A percentile compares a stretch with the other conserved stretches of the same genome.
These are phyloP conservation scores for Hormiphora californensis DNA, from an alignment of 37 sponge, comb jelly and placozoan genomes.

Conservation along the genomic window DNA sequence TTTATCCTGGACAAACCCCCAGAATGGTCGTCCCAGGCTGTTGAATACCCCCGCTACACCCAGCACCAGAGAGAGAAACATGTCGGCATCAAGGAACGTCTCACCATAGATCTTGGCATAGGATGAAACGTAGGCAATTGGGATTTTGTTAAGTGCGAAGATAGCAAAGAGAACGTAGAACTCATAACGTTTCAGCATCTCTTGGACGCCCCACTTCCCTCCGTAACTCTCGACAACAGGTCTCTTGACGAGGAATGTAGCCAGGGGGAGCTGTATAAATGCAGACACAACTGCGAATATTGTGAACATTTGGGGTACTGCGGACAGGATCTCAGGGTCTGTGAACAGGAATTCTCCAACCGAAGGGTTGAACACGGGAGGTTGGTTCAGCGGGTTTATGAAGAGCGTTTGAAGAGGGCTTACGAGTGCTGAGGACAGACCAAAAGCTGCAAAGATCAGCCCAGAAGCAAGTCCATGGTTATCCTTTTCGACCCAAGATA, in stretches of 20 bases:
- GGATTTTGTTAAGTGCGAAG: background rate
- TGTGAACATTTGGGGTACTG: background rate
- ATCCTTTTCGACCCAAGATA: background rate
- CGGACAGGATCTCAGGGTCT: background rate
- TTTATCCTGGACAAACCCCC: conserved; percentile 11
- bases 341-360: background rate
- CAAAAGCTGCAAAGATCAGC: background rate
- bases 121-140: conserved; percentile 20
- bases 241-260: background rate
- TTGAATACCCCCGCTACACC: background rate
- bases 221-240: background rate
- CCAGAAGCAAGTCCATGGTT: conserved; percentile 15
- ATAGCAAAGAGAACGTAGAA: conserved; percentile 15
- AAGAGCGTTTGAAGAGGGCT: conserved; percentile 9
- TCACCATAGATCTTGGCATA: conserved; percentile 40
- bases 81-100: background rate
- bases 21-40: conserved; percentile 20
- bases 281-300: background rate
- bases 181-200: background rate
- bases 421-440: background rate
- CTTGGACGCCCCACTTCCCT: background rate
- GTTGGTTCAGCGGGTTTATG: background rate
- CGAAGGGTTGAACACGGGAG: background rate
- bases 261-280: background rate
- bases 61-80: background rate